Evolutionary conservation across 2,888 invertebrate species (phyloP), one percentile per base, ranked within the genome.

Genomic region (Pseudoips prasinana): DNA sequence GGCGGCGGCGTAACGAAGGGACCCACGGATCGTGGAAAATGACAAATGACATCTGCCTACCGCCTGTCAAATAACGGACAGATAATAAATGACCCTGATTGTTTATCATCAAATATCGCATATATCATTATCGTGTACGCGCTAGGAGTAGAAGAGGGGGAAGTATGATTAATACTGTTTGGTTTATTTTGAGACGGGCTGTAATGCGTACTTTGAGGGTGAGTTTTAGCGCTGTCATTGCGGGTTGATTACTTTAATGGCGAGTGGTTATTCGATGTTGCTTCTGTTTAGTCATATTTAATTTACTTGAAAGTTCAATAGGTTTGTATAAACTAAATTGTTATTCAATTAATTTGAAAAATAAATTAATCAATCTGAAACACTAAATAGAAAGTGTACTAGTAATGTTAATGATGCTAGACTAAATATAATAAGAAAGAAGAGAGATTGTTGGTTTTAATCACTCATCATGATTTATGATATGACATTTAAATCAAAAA

Each of bases 1-100:
- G 73, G 77, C 85, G 85, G 88, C 86, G 73, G 77, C 85, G 87
- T 87, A 86, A 87, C 85, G 84, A 85, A 88, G 86, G 87, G 88
- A 85, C 87, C 83, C 73, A 75, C 79, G 89, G 90, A 82, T 84
- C 84, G 81, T 87, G 81, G 77, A 86, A 86, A 87, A 90, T 91
- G 91, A 91, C 91, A 91, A 91, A 91, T 90, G 91, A 91, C 91
- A 91, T 90, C 91, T 91, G 91, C 90, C 91, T 89, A 87, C 87
- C 90, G 90, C 91, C 90, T 91, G 91, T 90, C 91, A 90, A 90
- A 91, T 91, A 91, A 89, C 90, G 87, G 89, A 87, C 89, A 89
- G 88, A 90, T 91, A 91, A 91, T 91, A 91, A 91, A 91, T 91
- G 90, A 90, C 90, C 89, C 80, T 86, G 89, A 90, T 90, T 90